Percentiles rank a stretch among this genome's conserved stretches.
These are phyloP conservation scores for Eulithis testata DNA, from an alignment of 2,888 invertebrate species.

Conservation along the genomic window DNA sequence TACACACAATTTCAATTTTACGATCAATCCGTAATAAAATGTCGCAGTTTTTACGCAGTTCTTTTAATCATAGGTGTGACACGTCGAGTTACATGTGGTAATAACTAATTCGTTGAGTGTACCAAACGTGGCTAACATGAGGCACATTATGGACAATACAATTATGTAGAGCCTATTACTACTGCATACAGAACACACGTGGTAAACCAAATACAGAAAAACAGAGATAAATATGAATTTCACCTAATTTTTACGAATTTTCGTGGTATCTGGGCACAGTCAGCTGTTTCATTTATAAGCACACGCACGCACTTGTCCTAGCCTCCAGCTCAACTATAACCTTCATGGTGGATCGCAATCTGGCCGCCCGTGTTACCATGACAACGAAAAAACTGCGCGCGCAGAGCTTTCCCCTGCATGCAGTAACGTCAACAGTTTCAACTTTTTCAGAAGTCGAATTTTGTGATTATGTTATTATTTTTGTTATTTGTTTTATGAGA, in stretches of 20 bases:
- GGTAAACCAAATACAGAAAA: neutral
- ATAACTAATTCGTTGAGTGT: neutral
- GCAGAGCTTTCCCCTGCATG: slow-evolving; percentile 51
- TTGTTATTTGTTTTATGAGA: slow-evolving; percentile 31
- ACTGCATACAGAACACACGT: neutral
- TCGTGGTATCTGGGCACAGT: neutral
- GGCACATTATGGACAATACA: neutral
- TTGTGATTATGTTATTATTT: slow-evolving; percentile 35
- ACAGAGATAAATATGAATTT: neutral
- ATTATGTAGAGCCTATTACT: neutral
- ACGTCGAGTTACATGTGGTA: neutral
- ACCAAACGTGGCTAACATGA: neutral
- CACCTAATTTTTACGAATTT: slow-evolving; percentile 3
- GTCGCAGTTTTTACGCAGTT: too few relatives aligned
- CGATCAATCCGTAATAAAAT: too few relatives aligned
- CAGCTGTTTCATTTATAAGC: neutral
- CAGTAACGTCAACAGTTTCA: slow-evolving; percentile 56
- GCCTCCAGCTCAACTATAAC: slow-evolving; percentile 24
- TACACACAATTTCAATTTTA: too few relatives aligned
- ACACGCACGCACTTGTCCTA: slow-evolving; percentile 18
- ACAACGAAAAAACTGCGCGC: slow-evolving; percentile 69
- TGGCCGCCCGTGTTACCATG: slow-evolving; percentile 60
- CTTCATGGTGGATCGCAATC: slow-evolving; percentile 28
- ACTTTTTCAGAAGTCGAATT: slow-evolving; percentile 50
- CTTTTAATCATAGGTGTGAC: neutral